A percentile compares a stretch with the other conserved stretches of the same genome.
Evolutionary conservation across 2,797 vertebrate genomes (phyloP).

Genomic region (Dipus sagitta): DNA sequence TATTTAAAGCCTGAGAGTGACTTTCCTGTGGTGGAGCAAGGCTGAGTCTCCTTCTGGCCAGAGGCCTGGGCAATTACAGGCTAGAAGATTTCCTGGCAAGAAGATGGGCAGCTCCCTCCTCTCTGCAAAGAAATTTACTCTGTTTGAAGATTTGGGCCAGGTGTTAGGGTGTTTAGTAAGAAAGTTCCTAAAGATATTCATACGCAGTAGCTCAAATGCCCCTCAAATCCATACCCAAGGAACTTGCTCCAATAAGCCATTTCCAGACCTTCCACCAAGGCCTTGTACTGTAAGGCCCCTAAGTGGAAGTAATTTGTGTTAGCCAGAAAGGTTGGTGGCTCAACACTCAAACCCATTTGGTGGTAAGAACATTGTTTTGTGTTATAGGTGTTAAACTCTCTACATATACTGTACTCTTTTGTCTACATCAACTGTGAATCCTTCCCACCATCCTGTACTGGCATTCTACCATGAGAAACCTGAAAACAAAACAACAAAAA

Average conservation of each 20-base stretch:
- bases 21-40: background rate
- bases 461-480: background rate
- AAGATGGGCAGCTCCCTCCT: background rate
- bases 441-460: fast-evolving
- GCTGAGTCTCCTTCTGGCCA: background rate
- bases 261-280: background rate
- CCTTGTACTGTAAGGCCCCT: background rate
- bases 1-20: background rate
- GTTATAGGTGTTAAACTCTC: background rate
- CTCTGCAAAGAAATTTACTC: background rate
- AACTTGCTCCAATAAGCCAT: background rate
- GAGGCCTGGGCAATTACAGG: background rate
- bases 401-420: no score
- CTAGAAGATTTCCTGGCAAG: background rate
- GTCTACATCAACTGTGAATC: background rate
- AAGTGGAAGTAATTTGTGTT: background rate
- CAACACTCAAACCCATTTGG: background rate
- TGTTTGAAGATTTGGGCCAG: background rate
- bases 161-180: no score
- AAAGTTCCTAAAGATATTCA: background rate
- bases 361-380: background rate
- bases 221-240: background rate
- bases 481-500: background rate
- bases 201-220: background rate
- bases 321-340: background rate